Percentiles rank a stretch among this genome's conserved stretches.
Conservation (phyloP, 2,888 invertebrate species). For the Herminia tarsipennalis region DNA sequence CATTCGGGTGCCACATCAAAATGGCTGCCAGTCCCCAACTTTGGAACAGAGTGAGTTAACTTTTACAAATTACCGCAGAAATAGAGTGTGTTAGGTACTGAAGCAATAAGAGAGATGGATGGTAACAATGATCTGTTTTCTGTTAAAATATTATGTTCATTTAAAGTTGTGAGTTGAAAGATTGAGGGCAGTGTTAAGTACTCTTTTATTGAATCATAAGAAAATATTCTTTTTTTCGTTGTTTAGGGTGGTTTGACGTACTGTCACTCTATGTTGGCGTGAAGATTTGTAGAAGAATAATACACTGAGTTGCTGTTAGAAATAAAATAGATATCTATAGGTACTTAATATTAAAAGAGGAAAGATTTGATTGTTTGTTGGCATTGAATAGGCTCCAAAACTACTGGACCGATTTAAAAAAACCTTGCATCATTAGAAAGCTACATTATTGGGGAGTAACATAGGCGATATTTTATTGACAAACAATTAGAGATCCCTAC, state of each 20-base stretch:
- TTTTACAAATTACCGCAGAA: conserved; percentile 79
- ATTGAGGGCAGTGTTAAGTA: conserved; percentile 48
- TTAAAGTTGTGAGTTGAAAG: conserved; percentile 43
- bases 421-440: too few species aligned
- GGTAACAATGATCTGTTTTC: conserved; percentile 69
- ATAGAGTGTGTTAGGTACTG: conserved; percentile 73
- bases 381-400: too few species aligned
- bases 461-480: too few species aligned
- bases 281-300: too few species aligned
- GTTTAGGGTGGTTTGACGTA: conserved; percentile 8
- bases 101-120: conserved; percentile 67
- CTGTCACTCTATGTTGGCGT: too few species aligned
- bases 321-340: too few species aligned
- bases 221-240: conserved; percentile 21
- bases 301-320: too few species aligned
- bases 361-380: too few species aligned
- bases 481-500: too few species aligned
- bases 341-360: too few species aligned
- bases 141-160: conserved; percentile 61
- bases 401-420: too few species aligned
- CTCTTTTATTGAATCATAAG: conserved; percentile 39
- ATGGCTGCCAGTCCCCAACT: conserved; percentile 68
- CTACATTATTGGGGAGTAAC: too few species aligned
- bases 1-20: conserved; percentile 43
- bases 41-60: conserved; percentile 72